Base-by-base conservation (phyloP, 2,797 vertebrate species). In the Smutsia gigantea region DNA sequence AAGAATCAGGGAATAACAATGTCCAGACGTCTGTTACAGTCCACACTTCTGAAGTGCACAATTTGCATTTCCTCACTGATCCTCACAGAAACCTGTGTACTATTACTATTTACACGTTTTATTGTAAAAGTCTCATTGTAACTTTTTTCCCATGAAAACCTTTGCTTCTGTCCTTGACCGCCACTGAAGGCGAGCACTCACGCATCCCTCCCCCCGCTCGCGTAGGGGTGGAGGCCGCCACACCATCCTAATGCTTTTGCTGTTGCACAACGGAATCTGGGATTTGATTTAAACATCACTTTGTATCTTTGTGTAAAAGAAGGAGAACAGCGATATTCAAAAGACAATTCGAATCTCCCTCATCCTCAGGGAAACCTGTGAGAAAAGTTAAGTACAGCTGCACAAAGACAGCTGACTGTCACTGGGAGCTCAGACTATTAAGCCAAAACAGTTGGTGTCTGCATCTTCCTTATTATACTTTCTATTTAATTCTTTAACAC, bases 121-220 rank as follows among this genome's bases (percentile, higher is more conserved):
- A 4, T 31, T 31, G 1, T 25, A 13, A 46, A 64, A n/a, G 27
- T 34, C 49, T 42, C 19, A 53, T 34, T 21, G 18, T 21, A 5
- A 34, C n/a, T 46, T 53, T 34, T 34, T 27, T 68, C 49, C 5
- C 4, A 0, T 2, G 2, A 4, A 27, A 31, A 18, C n/a, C 0
- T 21, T 27, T 34, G 37, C 46, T 31, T 72, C 81, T 72, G 69
- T 19, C 7, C 53, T n/a, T 53, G 46, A 34, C 7, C 0, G 0
- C 4, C 1, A 0, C 2, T 13, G 53, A 53, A 19, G 25, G 13
- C 4, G n/a, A 21, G 14, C 0, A 0, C 61, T 2, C 8, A 15
- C 31, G 5, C 37, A 2, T 39, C 17, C 19, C 39, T 37, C 59
- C 13, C 68, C n/a, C 23, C 37, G 21, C 53, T 2, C 4, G 46